phyloP scores from a whole-genome alignment of 2,888 invertebrate species.

The Mesodorylaimus sp. region DNA sequence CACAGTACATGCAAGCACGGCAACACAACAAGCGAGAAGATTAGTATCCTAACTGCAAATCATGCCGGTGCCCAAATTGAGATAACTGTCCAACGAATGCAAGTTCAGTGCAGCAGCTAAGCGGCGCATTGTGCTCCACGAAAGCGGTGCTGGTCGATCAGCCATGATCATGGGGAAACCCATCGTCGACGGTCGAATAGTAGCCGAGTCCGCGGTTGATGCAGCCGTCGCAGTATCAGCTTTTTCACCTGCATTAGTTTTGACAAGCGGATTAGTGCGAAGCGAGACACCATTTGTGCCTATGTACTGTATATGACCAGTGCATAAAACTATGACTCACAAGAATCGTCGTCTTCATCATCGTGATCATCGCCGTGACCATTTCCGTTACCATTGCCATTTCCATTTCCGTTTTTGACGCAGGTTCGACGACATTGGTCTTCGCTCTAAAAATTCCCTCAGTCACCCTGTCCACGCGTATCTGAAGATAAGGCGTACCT shows the following conservation, averaged over 20 bases:
- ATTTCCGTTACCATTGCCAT: background rate
- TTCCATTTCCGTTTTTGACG: conserved; percentile 14
- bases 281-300: too few relatives aligned
- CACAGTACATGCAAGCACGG: background rate
- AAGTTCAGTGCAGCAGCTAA: background rate
- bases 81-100: background rate
- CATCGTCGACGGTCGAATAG: too few relatives aligned
- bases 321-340: background rate
- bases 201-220: too few relatives aligned
- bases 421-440: conserved; percentile 33
- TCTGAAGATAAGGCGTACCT: conserved; percentile 17
- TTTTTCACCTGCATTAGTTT: conserved; percentile 10
- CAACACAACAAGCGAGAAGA: too few relatives aligned
- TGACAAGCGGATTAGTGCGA: too few relatives aligned
- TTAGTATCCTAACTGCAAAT: conserved; percentile 3
- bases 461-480: background rate
- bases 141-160: too few relatives aligned
- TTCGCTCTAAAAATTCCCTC: conserved; percentile 23
- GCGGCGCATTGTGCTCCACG: too few relatives aligned
- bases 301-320: too few relatives aligned
- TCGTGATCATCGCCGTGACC: background rate
- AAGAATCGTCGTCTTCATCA: background rate
- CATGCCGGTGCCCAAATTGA: background rate
- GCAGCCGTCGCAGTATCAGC: conserved; percentile 2
- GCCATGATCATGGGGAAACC: too few relatives aligned